Base-by-base conservation (phyloP, 2,888 invertebrate genomes). In the Agrotis clavis region DNA sequence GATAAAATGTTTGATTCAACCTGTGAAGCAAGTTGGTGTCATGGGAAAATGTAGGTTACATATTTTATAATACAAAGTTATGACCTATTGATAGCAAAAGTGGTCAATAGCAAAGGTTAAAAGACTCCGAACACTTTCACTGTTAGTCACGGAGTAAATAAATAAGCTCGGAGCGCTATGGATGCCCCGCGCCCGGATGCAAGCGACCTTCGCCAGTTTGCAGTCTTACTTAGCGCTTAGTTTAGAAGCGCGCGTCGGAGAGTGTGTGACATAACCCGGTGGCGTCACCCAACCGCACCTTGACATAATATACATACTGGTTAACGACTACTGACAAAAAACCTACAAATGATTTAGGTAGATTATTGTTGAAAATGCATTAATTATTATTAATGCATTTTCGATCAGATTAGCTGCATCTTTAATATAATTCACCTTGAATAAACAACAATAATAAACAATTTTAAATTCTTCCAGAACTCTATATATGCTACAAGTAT, bases 221-320 rank as follows among this genome's bases (percentile, higher is more conserved):
- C 81, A 80, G 76, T 90, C 85, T 86, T 88, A 92, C 91, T 96
- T 95, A 94, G 88, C 94, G 92, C 81, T 87, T 91, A 93, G 91
- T 90, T 92, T 91, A 89, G 89, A 90, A 82, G 85, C 89, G 86
- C 89, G 87, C 88, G 87, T 84, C 89, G 88, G 89, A 92, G 89
- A 90, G 90, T 91, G 90, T 94, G 94, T 95, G 94, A 95, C 94
- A 94, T 94, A 95, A 95, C 88, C 87, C 77, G 77, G 82, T 94
- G 94, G 91, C 94, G 94, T 95, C 95, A 95, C 88, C 87, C 75
- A 84, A 88, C 88, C 90, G 88, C 92, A 92, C 95, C 95, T 95
- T 95, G 95, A 94, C 94, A 94, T 90, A 89, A 90, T 91, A 91
- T 85, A 88, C 70, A 78, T 77, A 86, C 77, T 75, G 64, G 79